Conservation (phyloP, 2,797 vertebrate genomes). For the Sebastolobus alascanus region DNA sequence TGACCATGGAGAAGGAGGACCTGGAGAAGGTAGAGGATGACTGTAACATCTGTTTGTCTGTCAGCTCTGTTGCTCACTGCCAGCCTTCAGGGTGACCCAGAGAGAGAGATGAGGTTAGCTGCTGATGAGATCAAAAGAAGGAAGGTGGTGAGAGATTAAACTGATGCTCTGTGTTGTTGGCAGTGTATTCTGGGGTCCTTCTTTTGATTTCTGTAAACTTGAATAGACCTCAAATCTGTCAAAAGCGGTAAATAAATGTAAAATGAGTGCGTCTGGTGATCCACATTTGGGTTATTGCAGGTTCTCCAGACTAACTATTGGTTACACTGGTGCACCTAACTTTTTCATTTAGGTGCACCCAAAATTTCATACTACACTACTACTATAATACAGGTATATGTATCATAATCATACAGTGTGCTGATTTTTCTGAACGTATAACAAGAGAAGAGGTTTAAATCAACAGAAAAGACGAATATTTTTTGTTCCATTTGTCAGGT, state of each 20-base stretch:
- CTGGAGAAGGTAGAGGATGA: constrained; percentile 87
- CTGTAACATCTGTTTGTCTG: constrained; percentile 35
- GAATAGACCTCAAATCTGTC: not conserved
- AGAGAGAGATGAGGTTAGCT: constrained; percentile 14
- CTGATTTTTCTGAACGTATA: not conserved
- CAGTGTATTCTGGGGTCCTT: not conserved
- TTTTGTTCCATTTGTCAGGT: constrained; percentile 76
- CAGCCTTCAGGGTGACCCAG: constrained; percentile 33
- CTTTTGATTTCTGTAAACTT: not conserved
- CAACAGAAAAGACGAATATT: fast-evolving
- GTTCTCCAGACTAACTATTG: not conserved
- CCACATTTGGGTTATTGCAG: not conserved
- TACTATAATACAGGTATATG: not conserved
- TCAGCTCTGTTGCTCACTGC: constrained; percentile 26
- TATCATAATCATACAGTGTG: not conserved
- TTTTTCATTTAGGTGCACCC: not conserved
- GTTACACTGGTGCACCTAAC: not conserved
- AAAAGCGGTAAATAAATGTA: not conserved
- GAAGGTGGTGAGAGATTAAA: not conserved
- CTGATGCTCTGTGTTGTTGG: not conserved
- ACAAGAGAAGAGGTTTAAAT: not conserved
- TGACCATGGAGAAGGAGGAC: constrained; percentile 90
- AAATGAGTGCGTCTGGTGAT: not conserved
- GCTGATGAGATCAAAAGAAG: constrained; percentile 8
- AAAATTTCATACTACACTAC: too few species aligned